A percentile compares a stretch with the other conserved stretches of the same genome.
These are phyloP conservation scores for Ganaspis sp. DNA, from an alignment of 1,140 invertebrate genomes.

Conservation along the genomic window DNA sequence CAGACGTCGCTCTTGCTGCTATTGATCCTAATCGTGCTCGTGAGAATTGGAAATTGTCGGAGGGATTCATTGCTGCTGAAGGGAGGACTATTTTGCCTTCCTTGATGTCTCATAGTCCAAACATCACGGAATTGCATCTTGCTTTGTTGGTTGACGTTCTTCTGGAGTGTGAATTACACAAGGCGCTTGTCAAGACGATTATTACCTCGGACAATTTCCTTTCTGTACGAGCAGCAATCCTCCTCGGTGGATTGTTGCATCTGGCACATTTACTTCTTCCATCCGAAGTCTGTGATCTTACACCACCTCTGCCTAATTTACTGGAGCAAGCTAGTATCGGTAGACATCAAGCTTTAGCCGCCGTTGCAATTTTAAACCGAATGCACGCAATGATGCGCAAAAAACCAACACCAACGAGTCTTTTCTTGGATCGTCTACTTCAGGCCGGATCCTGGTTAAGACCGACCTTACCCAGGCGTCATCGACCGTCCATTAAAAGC, in stretches of 20 bases:
- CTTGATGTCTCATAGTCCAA: conserved; percentile 88
- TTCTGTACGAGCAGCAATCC: conserved; percentile 91
- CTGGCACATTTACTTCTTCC: conserved; percentile 90
- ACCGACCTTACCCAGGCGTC: conserved; percentile 62
- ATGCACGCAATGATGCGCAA: conserved; percentile 88
- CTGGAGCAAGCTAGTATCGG: conserved; percentile 86
- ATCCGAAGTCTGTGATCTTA: conserved; percentile 88
- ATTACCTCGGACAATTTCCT: conserved; percentile 91
- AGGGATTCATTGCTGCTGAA: conserved; percentile 95
- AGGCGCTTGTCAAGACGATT: conserved; percentile 94
- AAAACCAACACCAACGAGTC: conserved; percentile 85
- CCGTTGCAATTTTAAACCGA: conserved; percentile 85
- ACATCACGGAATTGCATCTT: conserved; percentile 93
- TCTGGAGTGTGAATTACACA: conserved; percentile 89
- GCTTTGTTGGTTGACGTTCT: conserved; percentile 93
- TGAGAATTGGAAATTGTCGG: conserved; percentile 90
- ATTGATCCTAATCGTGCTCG: conserved; percentile 87
- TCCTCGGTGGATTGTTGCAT: conserved; percentile 91
- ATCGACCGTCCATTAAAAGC: conserved; percentile 60
- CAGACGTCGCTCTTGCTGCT: conserved; percentile 89
- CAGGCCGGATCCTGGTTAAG: conserved; percentile 71
- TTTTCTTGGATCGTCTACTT: conserved; percentile 90
- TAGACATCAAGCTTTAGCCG: conserved; percentile 86
- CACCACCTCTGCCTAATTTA: conserved; percentile 88
- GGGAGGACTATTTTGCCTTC: conserved; percentile 89